phyloP scores from a whole-genome alignment of 2,113 vertebrate species.

The Cynopterus brachyotis region DNA sequence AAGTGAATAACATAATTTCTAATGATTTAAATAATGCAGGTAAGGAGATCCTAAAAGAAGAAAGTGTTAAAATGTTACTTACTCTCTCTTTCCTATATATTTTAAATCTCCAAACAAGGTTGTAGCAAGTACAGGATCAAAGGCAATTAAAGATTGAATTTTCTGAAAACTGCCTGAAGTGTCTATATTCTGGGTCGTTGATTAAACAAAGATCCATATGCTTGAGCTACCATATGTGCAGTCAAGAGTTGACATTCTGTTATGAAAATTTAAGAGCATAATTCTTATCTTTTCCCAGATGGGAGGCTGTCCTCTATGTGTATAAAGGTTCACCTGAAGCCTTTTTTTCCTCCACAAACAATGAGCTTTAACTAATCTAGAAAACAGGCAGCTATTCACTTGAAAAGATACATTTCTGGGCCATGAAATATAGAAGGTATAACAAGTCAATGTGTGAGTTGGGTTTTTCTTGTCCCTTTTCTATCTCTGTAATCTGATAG shows the following conservation, averaged over 20 bases:
- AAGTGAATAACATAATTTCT: not conserved
- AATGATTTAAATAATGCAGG: not conserved
- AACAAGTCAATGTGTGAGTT: not conserved
- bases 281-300: not conserved
- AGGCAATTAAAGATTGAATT: slow-evolving; percentile 51
- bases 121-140: slow-evolving; percentile 44
- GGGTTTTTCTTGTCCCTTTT: not conserved
- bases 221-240: slow-evolving; percentile 16
- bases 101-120: not conserved
- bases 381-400: not conserved
- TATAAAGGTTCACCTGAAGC: not conserved
- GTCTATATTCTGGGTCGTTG: slow-evolving; percentile 29
- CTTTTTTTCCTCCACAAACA: not conserved
- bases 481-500: not conserved
- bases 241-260: slow-evolving; percentile 5
- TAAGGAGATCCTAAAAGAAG: not conserved
- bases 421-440: not conserved
- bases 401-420: not conserved
- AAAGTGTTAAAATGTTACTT: not conserved
- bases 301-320: not conserved
- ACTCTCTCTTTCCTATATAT: slow-evolving; percentile 14
- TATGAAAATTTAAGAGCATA: slow-evolving; percentile 51
- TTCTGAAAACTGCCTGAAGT: slow-evolving; percentile 50
- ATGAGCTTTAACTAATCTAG: not conserved
- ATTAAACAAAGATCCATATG: slow-evolving; percentile 48